phyloP scores from a whole-genome alignment of 2,113 vertebrate species.

The cattle (Bos taurus) region DNA sequence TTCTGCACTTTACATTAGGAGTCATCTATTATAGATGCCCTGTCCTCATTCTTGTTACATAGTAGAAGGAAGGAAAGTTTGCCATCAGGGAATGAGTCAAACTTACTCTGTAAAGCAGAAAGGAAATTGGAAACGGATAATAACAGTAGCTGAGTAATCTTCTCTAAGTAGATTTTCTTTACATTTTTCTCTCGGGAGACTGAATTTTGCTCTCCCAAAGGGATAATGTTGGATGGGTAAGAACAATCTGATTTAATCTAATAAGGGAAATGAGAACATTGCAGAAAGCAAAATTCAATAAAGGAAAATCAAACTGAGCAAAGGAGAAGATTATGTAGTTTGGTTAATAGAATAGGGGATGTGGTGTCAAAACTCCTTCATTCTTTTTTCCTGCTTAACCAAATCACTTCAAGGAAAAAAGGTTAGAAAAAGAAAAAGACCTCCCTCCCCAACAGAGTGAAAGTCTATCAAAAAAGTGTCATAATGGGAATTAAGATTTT shows the following conservation, averaged over 20 bases:
- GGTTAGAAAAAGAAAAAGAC: background rate
- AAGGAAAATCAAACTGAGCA: constrained; percentile 63
- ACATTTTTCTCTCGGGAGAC: constrained; percentile 57
- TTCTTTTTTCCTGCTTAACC: constrained; percentile 46
- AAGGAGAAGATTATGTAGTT: constrained; percentile 41
- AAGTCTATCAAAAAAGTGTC: background rate
- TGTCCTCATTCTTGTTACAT: background rate
- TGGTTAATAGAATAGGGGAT: constrained; percentile 44
- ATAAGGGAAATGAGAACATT: constrained; percentile 62
- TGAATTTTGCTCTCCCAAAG: constrained; percentile 65
- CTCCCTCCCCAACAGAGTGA: background rate
- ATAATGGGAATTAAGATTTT: background rate
- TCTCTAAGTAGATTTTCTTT: constrained; percentile 67
- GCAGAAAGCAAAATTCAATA: constrained; percentile 52
- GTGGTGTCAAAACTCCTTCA: constrained; percentile 33
- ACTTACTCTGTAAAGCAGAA: constrained; percentile 51
- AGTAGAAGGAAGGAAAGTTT: constrained; percentile 20
- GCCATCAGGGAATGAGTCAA: constrained; percentile 26
- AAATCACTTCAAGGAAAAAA: constrained; percentile 36
- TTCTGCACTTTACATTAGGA: constrained; percentile 37
- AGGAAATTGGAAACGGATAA: constrained; percentile 60
- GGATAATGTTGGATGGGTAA: constrained; percentile 34
- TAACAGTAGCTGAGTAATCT: constrained; percentile 61
- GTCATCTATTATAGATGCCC: constrained; percentile 20
- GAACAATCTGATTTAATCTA: constrained; percentile 63